Evolutionary conservation across 2,888 invertebrate genomes (phyloP).

Genomic region (Nymphalis polychloros): DNA sequence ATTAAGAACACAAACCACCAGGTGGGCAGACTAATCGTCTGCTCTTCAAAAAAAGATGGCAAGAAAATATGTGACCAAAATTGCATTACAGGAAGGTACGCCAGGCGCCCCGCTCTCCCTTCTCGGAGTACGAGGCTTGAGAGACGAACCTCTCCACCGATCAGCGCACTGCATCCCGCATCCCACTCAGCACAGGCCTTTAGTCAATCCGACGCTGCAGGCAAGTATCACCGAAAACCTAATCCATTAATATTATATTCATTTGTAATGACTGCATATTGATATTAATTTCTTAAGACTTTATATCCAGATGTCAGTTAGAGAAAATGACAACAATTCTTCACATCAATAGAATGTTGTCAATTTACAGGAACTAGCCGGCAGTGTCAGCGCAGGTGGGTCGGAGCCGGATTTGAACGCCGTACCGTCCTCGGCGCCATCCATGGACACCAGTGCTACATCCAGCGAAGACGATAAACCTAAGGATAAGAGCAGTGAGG

Average conservation of each 20-base stretch:
- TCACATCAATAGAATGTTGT: slow-evolving; percentile 1
- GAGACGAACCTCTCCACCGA: slow-evolving; percentile 84
- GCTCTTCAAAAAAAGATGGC: no score
- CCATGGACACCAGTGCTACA: slow-evolving; percentile 64
- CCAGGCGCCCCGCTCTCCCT: slow-evolving; percentile 69
- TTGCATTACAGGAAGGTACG: slow-evolving; percentile 52
- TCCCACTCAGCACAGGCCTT: slow-evolving; percentile 64
- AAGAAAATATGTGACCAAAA: no score
- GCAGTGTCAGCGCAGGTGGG: slow-evolving; percentile 70
- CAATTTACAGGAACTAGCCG: slow-evolving; percentile 64
- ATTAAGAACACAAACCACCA: no score
- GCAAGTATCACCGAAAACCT: slow-evolving; percentile 42
- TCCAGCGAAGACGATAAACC: slow-evolving; percentile 84
- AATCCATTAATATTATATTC: background rate
- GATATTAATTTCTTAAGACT: no score
- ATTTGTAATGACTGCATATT: no score
- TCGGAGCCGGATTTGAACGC: slow-evolving; percentile 76
- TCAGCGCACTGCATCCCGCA: slow-evolving; percentile 91
- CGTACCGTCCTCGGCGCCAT: slow-evolving; percentile 55
- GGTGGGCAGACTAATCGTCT: no score
- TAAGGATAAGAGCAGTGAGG: slow-evolving; percentile 75
- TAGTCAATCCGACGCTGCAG: slow-evolving; percentile 71
- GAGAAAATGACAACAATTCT: background rate
- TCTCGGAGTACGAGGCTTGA: slow-evolving; percentile 71
- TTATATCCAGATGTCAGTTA: no score